These are phyloP conservation scores for Heterotilapia buettikoferi DNA, from an alignment of 2,113 vertebrate species.

Conservation along the genomic window DNA sequence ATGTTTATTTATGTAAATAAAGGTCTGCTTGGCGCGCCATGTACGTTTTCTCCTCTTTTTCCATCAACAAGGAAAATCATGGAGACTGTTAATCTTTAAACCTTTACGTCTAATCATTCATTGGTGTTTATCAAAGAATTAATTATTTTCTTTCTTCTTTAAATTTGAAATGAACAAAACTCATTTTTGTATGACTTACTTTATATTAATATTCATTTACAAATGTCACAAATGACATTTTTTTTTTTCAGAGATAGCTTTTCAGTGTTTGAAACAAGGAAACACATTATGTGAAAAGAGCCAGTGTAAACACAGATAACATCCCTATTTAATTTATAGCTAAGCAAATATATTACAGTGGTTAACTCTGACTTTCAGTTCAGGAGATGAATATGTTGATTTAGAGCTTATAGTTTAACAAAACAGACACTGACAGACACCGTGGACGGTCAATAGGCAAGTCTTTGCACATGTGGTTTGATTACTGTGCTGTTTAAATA, in stretches of 20 bases:
- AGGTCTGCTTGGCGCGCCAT: neutral
- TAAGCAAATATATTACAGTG: constrained; percentile 25
- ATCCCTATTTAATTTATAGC: neutral
- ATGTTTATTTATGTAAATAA: constrained; percentile 55
- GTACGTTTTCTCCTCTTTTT: neutral
- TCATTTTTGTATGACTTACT: neutral
- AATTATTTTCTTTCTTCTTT: neutral
- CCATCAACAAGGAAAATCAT: neutral
- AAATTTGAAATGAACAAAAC: neutral
- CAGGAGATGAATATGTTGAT: neutral
- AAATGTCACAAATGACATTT: neutral
- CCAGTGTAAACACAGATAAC: neutral
- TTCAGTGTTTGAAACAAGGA: neutral
- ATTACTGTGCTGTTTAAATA: neutral
- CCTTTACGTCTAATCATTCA: neutral
- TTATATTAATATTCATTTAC: neutral
- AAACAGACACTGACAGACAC: neutral
- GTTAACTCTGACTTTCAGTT: neutral
- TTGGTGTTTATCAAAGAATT: neutral
- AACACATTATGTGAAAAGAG: neutral
- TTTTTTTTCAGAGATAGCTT: neutral
- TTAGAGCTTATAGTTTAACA: constrained; percentile 8
- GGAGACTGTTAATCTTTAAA: constrained; percentile 14
- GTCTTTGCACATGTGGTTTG: constrained; percentile 9
- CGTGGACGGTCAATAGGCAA: neutral